phyloP scores from a whole-genome alignment of 2,888 invertebrate species.

The Andrena fulva region DNA sequence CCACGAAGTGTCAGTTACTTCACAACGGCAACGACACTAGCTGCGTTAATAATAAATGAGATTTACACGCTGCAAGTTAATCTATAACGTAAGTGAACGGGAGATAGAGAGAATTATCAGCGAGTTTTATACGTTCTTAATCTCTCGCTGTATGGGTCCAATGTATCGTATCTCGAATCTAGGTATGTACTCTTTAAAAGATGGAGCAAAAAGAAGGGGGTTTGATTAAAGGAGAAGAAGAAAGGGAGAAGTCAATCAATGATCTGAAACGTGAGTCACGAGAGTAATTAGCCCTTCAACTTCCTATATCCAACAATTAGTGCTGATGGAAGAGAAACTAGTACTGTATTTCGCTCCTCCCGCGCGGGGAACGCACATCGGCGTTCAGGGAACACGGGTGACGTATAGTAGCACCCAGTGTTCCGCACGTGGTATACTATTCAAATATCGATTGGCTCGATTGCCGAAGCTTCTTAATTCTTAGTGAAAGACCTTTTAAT shows the following conservation, averaged over 20 bases:
- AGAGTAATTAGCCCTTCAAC: neutral
- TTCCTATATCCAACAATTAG: neutral
- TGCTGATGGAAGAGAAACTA: neutral
- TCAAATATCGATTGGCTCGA: neutral
- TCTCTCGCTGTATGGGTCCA: conserved; percentile 32
- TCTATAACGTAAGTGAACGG: conserved; percentile 21
- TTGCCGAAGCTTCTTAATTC: too few relatives aligned
- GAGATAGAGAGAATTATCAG: conserved; percentile 16
- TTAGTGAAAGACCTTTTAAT: too few relatives aligned
- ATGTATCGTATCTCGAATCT: conserved; percentile 20
- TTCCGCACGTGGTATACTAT: neutral
- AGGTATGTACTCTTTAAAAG: conserved; percentile 16
- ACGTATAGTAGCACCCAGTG: neutral
- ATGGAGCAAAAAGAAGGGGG: neutral
- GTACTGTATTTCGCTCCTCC: too few relatives aligned
- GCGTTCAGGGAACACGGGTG: neutral
- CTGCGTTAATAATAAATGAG: conserved; percentile 5
- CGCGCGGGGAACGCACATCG: neutral
- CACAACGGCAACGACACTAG: conserved; percentile 1
- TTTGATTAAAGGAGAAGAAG: conserved; percentile 20
- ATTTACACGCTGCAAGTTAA: neutral
- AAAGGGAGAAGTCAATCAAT: conserved; percentile 31
- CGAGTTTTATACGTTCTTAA: conserved; percentile 9
- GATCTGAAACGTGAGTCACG: neutral
- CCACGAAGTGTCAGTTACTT: conserved; percentile 45